Conservation (phyloP, 2,797 vertebrate species). For the Hydrolagus colliei region DNA sequence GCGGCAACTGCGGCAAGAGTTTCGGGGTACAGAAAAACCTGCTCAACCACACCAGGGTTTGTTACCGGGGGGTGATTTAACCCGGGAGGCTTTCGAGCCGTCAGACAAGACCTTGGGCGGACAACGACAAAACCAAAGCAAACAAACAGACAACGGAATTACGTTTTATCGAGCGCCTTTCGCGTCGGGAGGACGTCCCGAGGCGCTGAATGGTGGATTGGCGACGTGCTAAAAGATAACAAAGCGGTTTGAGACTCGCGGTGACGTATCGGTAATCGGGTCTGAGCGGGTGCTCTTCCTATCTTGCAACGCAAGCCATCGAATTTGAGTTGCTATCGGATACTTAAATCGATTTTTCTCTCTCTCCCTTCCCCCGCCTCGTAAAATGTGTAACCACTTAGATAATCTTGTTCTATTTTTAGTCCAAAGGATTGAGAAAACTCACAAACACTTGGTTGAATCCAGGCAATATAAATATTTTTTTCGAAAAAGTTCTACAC, state of each 20-base stretch:
- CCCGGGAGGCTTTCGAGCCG: conserved; percentile 34
- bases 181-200: no score
- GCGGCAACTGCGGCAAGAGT: conserved; percentile 60
- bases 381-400: background rate
- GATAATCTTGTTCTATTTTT: background rate
- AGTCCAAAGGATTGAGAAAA: no score
- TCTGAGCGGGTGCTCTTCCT: background rate
- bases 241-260: conserved; percentile 19
- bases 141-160: no score
- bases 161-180: no score
- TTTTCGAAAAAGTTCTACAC: background rate
- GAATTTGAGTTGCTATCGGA: background rate
- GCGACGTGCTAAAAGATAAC: conserved; percentile 38
- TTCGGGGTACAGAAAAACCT: conserved; percentile 70
- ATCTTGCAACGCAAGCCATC: background rate
- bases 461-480: background rate
- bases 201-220: conserved; percentile 14
- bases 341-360: no score
- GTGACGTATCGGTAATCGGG: background rate
- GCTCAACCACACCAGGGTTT: conserved; percentile 58
- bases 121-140: no score
- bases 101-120: background rate
- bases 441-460: no score
- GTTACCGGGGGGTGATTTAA: conserved; percentile 54
- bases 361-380: no score